These are phyloP conservation scores for Shinisaurus crocodilurus DNA, from an alignment of 2,113 vertebrate species.

Conservation along the genomic window DNA sequence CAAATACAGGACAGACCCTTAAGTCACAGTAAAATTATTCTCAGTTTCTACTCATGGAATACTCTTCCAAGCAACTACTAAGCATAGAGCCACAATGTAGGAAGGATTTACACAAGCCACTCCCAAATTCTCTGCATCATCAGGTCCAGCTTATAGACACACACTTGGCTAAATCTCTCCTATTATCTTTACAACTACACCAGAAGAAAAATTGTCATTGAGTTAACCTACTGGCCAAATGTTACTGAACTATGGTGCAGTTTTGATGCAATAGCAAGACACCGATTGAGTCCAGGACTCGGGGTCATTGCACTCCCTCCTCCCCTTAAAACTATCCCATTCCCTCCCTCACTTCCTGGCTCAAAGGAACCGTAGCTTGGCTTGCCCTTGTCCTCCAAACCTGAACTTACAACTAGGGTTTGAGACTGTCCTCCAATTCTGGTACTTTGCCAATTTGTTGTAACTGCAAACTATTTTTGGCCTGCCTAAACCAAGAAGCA, in stretches of 20 bases:
- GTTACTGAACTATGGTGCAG: not conserved
- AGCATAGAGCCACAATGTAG: not conserved
- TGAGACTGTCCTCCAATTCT: not conserved
- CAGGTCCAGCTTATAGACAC: not conserved
- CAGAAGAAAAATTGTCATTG: slow-evolving; percentile 4
- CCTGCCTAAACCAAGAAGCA: not conserved
- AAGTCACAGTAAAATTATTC: not conserved
- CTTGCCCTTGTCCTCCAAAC: not conserved
- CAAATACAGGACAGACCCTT: not conserved
- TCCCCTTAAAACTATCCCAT: not conserved
- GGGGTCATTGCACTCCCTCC: not conserved
- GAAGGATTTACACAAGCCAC: not conserved
- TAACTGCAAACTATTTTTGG: not conserved
- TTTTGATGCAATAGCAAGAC: not conserved
- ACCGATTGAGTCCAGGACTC: not conserved
- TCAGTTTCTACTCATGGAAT: not conserved
- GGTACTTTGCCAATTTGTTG: not conserved
- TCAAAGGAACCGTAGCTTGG: not conserved
- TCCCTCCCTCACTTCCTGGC: not conserved
- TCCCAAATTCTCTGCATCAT: not conserved
- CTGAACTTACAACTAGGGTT: not conserved
- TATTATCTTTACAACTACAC: not conserved
- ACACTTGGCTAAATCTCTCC: not conserved
- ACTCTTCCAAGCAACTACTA: not conserved
- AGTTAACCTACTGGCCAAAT: not conserved